Conservation (phyloP, 2,113 vertebrate species). For the Stigmatopora argus region DNA sequence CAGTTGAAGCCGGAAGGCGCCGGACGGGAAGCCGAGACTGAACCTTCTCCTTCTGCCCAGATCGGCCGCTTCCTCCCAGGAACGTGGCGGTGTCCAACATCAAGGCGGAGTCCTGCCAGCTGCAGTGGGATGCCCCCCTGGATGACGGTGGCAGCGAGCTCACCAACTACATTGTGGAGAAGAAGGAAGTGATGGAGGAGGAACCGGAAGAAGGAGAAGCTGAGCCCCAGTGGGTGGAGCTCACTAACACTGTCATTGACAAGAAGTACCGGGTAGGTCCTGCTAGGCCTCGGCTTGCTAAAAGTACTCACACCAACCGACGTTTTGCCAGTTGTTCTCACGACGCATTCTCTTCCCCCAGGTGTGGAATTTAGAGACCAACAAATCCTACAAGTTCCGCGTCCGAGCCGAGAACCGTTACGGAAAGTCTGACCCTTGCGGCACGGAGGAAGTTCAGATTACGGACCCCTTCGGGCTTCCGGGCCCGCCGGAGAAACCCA, state of each 20-base stretch:
- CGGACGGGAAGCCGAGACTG: neutral
- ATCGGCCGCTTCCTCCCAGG: slow-evolving; percentile 90
- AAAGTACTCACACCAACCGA: neutral
- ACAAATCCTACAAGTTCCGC: slow-evolving; percentile 86
- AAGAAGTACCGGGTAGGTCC: slow-evolving; percentile 80
- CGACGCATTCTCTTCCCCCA: slow-evolving; percentile 42
- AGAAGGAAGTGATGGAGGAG: slow-evolving; percentile 66
- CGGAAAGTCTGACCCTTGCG: slow-evolving; percentile 87
- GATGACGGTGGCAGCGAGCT: slow-evolving; percentile 94
- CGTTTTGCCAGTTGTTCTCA: no score
- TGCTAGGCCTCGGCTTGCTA: neutral
- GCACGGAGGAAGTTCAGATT: slow-evolving; percentile 84
- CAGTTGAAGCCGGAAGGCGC: neutral
- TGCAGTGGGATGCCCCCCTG: slow-evolving; percentile 85
- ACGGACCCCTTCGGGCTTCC: slow-evolving; percentile 89
- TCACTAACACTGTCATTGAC: slow-evolving; percentile 82
- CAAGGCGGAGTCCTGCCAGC: slow-evolving; percentile 84
- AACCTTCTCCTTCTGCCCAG: slow-evolving; percentile 51
- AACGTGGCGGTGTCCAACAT: slow-evolving; percentile 86
- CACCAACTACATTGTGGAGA: slow-evolving; percentile 93
- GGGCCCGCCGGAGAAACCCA: slow-evolving; percentile 89
- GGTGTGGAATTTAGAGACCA: slow-evolving; percentile 86
- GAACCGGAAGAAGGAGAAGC: slow-evolving; percentile 54
- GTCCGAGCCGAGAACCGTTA: slow-evolving; percentile 89
- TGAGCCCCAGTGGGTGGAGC: slow-evolving; percentile 86